Evolutionary conservation across 2,888 invertebrate genomes (phyloP).

Genomic region (Tenodera sinensis): DNA sequence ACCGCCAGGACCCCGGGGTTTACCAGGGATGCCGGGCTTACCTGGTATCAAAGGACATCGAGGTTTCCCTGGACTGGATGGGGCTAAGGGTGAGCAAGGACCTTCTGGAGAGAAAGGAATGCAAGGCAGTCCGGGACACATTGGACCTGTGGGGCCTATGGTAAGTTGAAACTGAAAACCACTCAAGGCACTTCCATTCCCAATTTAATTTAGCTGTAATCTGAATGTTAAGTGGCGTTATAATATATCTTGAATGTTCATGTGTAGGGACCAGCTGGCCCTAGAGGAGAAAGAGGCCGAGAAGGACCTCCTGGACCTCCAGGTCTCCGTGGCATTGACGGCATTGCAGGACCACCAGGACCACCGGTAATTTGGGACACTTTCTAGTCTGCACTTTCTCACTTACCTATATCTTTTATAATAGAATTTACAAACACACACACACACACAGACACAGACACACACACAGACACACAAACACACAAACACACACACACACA

Average conservation of each 20-base stretch:
- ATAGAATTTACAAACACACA: not conserved
- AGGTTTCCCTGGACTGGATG: slow-evolving; percentile 75
- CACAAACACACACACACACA: not conserved
- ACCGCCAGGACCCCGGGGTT: slow-evolving; percentile 69
- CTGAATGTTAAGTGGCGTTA: no score
- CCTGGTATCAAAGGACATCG: slow-evolving; percentile 81
- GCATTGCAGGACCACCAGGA: slow-evolving; percentile 74
- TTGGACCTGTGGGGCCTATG: slow-evolving; percentile 67
- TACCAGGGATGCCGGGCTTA: slow-evolving; percentile 71
- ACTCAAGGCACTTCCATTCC: no score
- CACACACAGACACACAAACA: not conserved
- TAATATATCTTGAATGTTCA: not conserved
- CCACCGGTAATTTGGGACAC: slow-evolving; percentile 53
- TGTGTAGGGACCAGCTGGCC: slow-evolving; percentile 68
- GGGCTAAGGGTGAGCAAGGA: slow-evolving; percentile 78
- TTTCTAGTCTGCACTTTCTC: not conserved
- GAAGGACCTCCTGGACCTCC: slow-evolving; percentile 77
- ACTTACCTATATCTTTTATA: not conserved
- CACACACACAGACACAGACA: no score
- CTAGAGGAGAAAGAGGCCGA: slow-evolving; percentile 78
- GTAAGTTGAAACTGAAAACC: slow-evolving; percentile 45
- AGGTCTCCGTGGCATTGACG: slow-evolving; percentile 75
- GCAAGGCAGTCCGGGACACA: slow-evolving; percentile 61
- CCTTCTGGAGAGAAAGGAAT: slow-evolving; percentile 70
- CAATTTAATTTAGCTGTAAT: no score